A percentile compares a stretch with the other conserved stretches of the same genome.
Conservation (phyloP, 2,888 invertebrate species). For the Deroplatys truncata region DNA sequence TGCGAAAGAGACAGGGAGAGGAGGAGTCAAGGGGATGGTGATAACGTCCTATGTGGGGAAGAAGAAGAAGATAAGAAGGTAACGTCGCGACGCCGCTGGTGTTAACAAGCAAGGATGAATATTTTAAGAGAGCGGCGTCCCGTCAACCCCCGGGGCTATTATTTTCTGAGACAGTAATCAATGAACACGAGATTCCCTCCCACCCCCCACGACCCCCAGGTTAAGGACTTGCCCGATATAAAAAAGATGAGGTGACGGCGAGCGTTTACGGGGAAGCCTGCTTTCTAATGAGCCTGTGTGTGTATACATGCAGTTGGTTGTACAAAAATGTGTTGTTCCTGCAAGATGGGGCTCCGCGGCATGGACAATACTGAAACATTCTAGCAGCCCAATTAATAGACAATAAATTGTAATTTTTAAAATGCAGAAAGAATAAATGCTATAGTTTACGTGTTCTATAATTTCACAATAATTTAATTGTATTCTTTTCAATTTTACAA, state of each 20-base stretch:
- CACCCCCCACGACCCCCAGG: neutral
- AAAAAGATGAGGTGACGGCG: neutral
- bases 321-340: no score
- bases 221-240: neutral
- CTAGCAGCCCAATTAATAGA: no score
- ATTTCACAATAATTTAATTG: no score
- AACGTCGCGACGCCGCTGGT: neutral
- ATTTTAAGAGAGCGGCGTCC: conserved; percentile 11
- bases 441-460: no score
- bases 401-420: no score
- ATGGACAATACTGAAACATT: no score
- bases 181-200: neutral
- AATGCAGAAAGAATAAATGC: no score
- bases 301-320: no score
- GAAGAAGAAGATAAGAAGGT: neutral
- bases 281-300: neutral
- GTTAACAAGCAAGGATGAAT: conserved; percentile 20
- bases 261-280: neutral
- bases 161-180: conserved; percentile 20
- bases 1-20: neutral
- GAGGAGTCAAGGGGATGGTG: neutral
- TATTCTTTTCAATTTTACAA: no score
- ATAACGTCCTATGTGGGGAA: conserved; percentile 3
- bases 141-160: conserved; percentile 12
- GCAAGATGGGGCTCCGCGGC: no score